Evolutionary conservation across 2,888 invertebrate genomes (phyloP).

Genomic region (Papilio demoleus): DNA sequence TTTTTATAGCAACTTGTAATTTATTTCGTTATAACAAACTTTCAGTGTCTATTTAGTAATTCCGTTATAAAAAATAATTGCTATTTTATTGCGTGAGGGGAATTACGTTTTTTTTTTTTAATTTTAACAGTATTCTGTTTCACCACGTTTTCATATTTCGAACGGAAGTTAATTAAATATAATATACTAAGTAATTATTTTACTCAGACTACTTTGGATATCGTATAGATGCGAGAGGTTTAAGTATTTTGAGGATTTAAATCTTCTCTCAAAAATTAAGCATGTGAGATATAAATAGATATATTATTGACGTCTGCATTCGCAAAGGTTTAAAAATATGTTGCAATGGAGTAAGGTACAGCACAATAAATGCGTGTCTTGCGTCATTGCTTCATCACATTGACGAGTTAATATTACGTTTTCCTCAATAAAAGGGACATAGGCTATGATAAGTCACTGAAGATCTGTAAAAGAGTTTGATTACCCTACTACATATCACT

Average conservation of each 20-base stretch:
- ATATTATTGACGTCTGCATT: not conserved
- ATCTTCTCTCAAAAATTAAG: too few species aligned
- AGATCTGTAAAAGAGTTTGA: not conserved
- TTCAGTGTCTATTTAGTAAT: too few species aligned
- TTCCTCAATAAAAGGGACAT: not conserved
- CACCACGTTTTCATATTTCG: too few species aligned
- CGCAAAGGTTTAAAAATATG: not conserved
- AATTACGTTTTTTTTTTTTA: not conserved
- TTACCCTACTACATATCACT: not conserved
- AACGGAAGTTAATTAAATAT: too few species aligned
- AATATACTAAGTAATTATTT: too few species aligned
- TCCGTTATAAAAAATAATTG: not conserved
- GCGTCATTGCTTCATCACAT: not conserved
- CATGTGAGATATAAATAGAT: not conserved
- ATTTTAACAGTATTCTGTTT: too few species aligned
- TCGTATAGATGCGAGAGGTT: too few species aligned
- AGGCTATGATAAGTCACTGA: not conserved
- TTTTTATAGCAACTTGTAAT: too few species aligned
- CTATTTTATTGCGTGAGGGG: not conserved
- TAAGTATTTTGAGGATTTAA: too few species aligned
- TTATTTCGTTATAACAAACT: too few species aligned
- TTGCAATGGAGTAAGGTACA: constrained; percentile 5
- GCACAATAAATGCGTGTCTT: not conserved
- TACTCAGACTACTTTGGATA: too few species aligned
- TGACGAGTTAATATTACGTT: not conserved